Evolutionary conservation across 2,113 vertebrate species (phyloP).

Genomic region (Ariopsis seemanni): DNA sequence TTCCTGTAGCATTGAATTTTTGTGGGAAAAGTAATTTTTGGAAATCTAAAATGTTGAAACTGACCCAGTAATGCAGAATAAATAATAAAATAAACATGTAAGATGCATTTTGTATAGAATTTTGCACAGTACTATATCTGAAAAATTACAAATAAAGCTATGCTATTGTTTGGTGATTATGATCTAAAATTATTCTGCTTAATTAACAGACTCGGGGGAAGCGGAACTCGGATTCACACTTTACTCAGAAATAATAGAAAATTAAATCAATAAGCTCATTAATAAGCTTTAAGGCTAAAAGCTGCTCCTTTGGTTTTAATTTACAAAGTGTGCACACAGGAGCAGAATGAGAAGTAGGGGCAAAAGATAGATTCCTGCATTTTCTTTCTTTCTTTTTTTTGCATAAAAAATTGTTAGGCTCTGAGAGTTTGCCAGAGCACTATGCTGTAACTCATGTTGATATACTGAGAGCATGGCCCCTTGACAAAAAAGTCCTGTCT

Average conservation of each 20-base stretch:
- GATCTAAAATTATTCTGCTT: background rate
- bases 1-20: background rate
- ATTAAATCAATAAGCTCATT: background rate
- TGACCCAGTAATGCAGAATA: background rate
- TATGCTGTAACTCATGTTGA: conserved; percentile 30
- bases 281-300: no score
- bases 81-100: background rate
- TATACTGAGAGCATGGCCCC: conserved; percentile 2
- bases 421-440: background rate
- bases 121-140: background rate
- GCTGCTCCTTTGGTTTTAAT: background rate
- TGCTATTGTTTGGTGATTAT: background rate
- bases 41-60: background rate
- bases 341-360: background rate
- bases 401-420: background rate
- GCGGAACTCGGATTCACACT: background rate
- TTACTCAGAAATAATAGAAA: background rate
- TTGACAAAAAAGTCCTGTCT: conserved; percentile 38
- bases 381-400: background rate
- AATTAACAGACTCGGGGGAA: background rate
- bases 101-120: background rate
- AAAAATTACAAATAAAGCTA: background rate
- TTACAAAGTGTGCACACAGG: background rate
- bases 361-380: background rate
- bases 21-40: background rate